Percentiles rank a stretch among this genome's conserved stretches.
Evolutionary conservation across 1,140 invertebrate species (phyloP).

Genomic region (Camponotus vicinus): DNA sequence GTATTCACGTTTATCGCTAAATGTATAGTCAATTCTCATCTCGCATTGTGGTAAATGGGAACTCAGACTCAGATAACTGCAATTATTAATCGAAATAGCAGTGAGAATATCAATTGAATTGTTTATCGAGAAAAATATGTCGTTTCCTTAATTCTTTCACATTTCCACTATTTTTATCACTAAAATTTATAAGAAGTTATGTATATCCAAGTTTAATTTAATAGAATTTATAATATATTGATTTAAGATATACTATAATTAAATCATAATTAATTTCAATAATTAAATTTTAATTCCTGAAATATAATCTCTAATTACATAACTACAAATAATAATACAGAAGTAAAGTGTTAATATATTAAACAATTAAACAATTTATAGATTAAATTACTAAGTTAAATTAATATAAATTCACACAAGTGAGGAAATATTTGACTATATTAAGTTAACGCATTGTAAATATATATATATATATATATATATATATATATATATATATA

Average conservation of each 20-base stretch:
- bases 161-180: neutral
- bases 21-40: constrained; percentile 1
- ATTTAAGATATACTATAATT: constrained; percentile 27
- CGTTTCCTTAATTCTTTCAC: neutral
- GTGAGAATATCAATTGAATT: neutral
- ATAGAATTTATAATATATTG: neutral
- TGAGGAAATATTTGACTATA: neutral
- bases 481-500: too few species aligned
- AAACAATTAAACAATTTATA: neutral
- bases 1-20: neutral
- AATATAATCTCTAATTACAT: neutral
- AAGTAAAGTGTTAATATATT: neutral
- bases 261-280: constrained; percentile 22
- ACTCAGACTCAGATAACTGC: neutral
- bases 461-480: too few species aligned
- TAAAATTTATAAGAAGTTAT: neutral
- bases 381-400: neutral
- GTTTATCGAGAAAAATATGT: neutral
- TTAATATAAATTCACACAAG: neutral
- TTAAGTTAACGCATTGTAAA: neutral
- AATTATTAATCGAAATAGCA: neutral
- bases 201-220: neutral
- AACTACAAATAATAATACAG: neutral
- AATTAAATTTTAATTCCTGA: constrained; percentile 27
- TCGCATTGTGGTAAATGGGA: constrained; percentile 24